A percentile compares a stretch with the other conserved stretches of the same genome.
Conservation (phyloP, 1,140 invertebrate genomes). For the Calephelis virginiensis region DNA sequence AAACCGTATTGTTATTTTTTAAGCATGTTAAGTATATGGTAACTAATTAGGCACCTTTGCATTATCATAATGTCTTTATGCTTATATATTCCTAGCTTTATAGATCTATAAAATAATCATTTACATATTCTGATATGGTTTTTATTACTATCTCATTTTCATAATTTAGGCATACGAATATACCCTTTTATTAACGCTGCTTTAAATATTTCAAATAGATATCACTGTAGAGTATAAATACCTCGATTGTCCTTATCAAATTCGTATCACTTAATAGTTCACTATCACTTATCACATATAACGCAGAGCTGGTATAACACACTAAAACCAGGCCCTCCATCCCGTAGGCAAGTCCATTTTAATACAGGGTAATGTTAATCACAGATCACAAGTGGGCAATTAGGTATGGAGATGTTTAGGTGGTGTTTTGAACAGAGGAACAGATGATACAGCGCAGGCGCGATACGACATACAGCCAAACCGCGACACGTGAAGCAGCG, state of each 20-base stretch:
- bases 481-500: slow-evolving; percentile 61
- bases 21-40: too few relatives aligned
- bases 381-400: slow-evolving; percentile 21
- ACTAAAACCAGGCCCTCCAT: slow-evolving; percentile 72
- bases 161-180: neutral
- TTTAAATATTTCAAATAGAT: neutral
- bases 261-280: slow-evolving; percentile 67
- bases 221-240: slow-evolving; percentile 45
- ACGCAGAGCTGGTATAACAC: slow-evolving; percentile 58
- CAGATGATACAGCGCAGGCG: slow-evolving; percentile 59
- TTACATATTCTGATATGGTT: neutral
- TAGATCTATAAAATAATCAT: slow-evolving; percentile 15
- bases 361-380: slow-evolving; percentile 31
- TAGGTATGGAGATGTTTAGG: slow-evolving; percentile 32
- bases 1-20: too few relatives aligned
- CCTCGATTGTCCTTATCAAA: slow-evolving; percentile 64
- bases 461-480: slow-evolving; percentile 31
- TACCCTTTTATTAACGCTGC: neutral
- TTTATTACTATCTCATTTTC: neutral
- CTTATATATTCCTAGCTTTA: neutral
- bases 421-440: slow-evolving; percentile 44
- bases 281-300: slow-evolving; percentile 75
- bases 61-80: neutral
- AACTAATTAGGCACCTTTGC: too few relatives aligned
- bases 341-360: slow-evolving; percentile 67